These are phyloP conservation scores for Ganaspis brasiliensis DNA, from an alignment of 2,888 invertebrate genomes.

Conservation along the genomic window DNA sequence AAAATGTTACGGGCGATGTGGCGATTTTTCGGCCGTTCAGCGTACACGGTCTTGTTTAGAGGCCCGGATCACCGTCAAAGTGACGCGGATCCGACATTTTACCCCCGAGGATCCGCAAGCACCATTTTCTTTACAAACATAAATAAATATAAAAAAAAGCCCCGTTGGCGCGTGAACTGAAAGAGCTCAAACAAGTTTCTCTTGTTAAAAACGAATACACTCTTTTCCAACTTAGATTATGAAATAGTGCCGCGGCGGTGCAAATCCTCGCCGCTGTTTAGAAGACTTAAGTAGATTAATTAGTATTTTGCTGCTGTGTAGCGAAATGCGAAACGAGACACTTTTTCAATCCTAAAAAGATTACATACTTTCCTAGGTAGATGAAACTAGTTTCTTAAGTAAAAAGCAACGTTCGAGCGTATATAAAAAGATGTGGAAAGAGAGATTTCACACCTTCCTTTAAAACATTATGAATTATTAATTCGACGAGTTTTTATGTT, in stretches of 20 bases:
- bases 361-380: slow-evolving; percentile 21
- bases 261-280: slow-evolving; percentile 40
- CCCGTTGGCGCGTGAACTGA: slow-evolving; percentile 38
- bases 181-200: slow-evolving; percentile 35
- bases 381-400: slow-evolving; percentile 26
- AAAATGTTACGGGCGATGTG: slow-evolving; percentile 13
- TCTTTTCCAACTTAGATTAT: slow-evolving; percentile 38
- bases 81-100: slow-evolving; percentile 21
- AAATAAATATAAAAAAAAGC: slow-evolving; percentile 16
- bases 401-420: slow-evolving; percentile 29
- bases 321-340: slow-evolving; percentile 36
- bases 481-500: not conserved
- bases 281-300: slow-evolving; percentile 38
- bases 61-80: slow-evolving; percentile 39
- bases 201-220: slow-evolving; percentile 37
- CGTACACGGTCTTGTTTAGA: slow-evolving; percentile 42
- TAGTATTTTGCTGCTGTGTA: slow-evolving; percentile 39
- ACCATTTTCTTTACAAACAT: slow-evolving; percentile 28
- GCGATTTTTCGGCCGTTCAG: slow-evolving; percentile 38
- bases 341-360: slow-evolving; percentile 37
- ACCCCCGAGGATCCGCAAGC: slow-evolving; percentile 37
- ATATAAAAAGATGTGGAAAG: not conserved
- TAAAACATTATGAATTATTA: not conserved
- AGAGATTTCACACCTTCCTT: slow-evolving; percentile 2
- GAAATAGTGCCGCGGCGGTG: slow-evolving; percentile 31